Conservation (phyloP, 2,797 vertebrate species). For the Xenopus petersii region DNA sequence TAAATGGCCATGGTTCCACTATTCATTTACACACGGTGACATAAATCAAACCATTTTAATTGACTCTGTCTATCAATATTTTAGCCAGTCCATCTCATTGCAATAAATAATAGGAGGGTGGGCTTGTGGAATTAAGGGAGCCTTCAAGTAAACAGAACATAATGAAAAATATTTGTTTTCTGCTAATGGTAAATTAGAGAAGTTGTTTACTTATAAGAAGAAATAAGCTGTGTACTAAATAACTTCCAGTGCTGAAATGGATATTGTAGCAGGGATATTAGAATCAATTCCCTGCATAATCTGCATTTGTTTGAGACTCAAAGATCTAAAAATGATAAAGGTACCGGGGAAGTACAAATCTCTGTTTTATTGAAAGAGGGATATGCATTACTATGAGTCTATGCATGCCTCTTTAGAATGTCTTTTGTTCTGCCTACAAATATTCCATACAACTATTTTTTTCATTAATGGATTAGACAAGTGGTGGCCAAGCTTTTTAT, state of each 20-base stretch:
- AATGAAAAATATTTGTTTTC: conserved; percentile 12
- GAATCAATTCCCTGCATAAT: not conserved
- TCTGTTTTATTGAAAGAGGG: not conserved
- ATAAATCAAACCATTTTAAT: conserved; percentile 41
- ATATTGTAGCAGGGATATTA: not conserved
- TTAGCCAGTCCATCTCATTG: conserved; percentile 9
- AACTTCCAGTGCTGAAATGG: not conserved
- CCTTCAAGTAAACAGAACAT: conserved; percentile 31
- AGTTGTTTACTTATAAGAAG: not conserved
- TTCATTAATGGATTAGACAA: too few species aligned
- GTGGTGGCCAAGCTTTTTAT: too few species aligned
- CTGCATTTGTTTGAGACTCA: not conserved
- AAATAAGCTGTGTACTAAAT: not conserved
- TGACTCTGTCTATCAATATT: conserved; percentile 41
- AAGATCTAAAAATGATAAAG: too few species aligned
- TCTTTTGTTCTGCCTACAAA: too few species aligned
- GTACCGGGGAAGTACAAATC: not conserved
- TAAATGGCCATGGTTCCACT: conserved; percentile 18
- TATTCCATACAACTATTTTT: too few species aligned
- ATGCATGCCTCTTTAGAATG: too few species aligned
- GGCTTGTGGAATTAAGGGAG: conserved; percentile 29
- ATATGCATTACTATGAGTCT: not conserved
- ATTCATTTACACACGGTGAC: conserved; percentile 28
- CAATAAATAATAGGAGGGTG: conserved; percentile 37
- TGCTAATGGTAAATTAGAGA: not conserved